A percentile compares a stretch with the other conserved stretches of the same genome.
Conservation (phyloP, 2,113 vertebrate genomes). For the Clupea harengus region DNA sequence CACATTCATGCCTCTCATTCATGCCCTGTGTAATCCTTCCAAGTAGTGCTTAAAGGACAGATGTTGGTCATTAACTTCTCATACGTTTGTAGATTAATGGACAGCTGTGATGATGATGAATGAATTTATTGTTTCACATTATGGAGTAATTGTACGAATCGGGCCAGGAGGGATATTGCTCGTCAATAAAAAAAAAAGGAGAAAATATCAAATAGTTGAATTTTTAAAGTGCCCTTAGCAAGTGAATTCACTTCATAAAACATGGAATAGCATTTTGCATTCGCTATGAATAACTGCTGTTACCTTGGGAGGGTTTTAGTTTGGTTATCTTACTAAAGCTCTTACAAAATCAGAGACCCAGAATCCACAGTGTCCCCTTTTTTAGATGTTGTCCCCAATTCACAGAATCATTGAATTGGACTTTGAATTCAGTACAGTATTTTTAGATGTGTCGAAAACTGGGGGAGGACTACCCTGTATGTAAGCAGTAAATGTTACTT, state of each 20-base stretch:
- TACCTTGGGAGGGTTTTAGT: background rate
- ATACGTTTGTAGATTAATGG: slow-evolving; percentile 24
- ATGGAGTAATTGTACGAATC: background rate
- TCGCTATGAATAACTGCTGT: background rate
- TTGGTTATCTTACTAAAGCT: background rate
- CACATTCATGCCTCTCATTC: slow-evolving; percentile 20
- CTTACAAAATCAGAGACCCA: too few relatives aligned
- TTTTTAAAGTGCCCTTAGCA: background rate
- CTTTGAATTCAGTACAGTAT: background rate
- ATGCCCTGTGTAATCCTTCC: slow-evolving; percentile 10
- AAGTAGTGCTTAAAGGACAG: slow-evolving; percentile 30
- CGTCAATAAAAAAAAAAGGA: too few relatives aligned
- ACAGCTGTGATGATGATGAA: slow-evolving; percentile 34
- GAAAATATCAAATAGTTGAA: background rate
- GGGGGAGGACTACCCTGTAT: background rate
- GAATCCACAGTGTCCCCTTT: background rate
- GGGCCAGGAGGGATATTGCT: background rate
- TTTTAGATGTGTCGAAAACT: background rate
- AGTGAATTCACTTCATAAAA: background rate
- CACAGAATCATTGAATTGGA: too few relatives aligned
- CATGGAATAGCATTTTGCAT: background rate
- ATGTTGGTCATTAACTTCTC: slow-evolving; percentile 43
- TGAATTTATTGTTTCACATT: slow-evolving; percentile 22
- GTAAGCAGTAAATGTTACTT: background rate
- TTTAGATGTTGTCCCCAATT: background rate